phyloP scores from a whole-genome alignment of 64 coral and sea anemone species.

The Acropora tenuis region DNA sequence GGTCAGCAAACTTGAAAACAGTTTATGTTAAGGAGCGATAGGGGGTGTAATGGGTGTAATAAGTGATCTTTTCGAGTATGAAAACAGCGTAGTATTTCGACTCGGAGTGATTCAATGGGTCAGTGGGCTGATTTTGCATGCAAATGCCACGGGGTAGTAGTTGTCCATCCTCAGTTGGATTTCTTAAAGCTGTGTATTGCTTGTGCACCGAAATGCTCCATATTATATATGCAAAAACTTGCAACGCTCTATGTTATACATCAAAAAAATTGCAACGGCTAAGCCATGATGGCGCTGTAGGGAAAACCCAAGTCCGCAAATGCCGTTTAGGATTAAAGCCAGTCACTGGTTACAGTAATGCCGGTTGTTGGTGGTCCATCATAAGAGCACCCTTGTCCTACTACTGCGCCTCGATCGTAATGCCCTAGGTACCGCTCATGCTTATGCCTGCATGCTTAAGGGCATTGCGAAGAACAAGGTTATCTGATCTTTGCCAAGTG shows the following conservation, averaged over 20 bases:
- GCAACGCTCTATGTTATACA: too few relatives aligned
- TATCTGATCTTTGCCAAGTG: background rate
- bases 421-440: slow-evolving; percentile 14
- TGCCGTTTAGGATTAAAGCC: background rate
- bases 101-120: too few relatives aligned
- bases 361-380: slow-evolving; percentile 19
- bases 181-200: too few relatives aligned
- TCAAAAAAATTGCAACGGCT: background rate
- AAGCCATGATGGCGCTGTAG: background rate
- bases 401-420: slow-evolving; percentile 18
- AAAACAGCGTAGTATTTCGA: too few relatives aligned
- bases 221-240: background rate
- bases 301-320: background rate
- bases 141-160: background rate
- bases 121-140: too few relatives aligned
- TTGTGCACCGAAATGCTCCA: too few relatives aligned
- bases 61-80: too few relatives aligned
- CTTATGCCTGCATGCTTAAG: background rate
- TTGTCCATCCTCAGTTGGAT: background rate
- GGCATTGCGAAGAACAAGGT: background rate
- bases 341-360: background rate
- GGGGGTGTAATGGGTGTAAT: too few relatives aligned
- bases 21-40: too few relatives aligned
- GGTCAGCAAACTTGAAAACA: too few relatives aligned
- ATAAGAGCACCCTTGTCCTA: slow-evolving; percentile 21